Evolutionary conservation across 2,888 invertebrate species (phyloP).

Genomic region (Taphrorychus bicolor): DNA sequence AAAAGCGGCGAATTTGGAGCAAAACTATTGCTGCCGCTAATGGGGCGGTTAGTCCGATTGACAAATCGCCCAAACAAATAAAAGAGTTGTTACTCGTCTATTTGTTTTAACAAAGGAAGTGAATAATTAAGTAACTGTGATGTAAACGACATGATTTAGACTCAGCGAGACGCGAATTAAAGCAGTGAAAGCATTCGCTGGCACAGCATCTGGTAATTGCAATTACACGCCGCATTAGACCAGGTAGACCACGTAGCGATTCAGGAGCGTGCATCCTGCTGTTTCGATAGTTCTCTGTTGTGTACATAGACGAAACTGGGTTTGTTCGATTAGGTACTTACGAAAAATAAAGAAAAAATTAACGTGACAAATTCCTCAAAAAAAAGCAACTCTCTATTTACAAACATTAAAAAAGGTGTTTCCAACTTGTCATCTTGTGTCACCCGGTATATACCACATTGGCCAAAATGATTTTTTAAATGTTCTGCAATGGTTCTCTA

Average conservation of each 20-base stretch:
- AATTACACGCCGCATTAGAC: constrained; percentile 20
- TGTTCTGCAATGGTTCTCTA: too few species aligned
- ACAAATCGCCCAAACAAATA: constrained; percentile 20
- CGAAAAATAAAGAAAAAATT: too few species aligned
- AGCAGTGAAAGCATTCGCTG: constrained; percentile 27
- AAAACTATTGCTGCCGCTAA: constrained; percentile 15
- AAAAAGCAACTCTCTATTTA: too few species aligned
- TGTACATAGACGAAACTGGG: neutral
- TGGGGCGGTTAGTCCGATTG: constrained; percentile 18
- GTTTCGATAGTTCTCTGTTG: neutral
- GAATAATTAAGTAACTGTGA: constrained; percentile 30
- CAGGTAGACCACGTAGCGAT: neutral
- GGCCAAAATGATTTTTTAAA: neutral
- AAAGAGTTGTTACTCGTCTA: constrained; percentile 22
- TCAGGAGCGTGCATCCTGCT: constrained; percentile 19
- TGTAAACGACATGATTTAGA: constrained; percentile 18
- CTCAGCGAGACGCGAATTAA: constrained; percentile 14
- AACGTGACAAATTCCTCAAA: neutral
- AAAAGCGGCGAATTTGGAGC: constrained; percentile 12
- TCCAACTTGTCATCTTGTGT: too few species aligned
- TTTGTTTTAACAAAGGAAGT: constrained; percentile 28
- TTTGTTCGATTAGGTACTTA: neutral
- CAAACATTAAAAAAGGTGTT: too few species aligned
- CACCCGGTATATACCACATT: neutral
- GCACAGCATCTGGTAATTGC: constrained; percentile 16